These are phyloP conservation scores for Drosophila parvula DNA, from an alignment of 1,140 invertebrate genomes.

Conservation along the genomic window DNA sequence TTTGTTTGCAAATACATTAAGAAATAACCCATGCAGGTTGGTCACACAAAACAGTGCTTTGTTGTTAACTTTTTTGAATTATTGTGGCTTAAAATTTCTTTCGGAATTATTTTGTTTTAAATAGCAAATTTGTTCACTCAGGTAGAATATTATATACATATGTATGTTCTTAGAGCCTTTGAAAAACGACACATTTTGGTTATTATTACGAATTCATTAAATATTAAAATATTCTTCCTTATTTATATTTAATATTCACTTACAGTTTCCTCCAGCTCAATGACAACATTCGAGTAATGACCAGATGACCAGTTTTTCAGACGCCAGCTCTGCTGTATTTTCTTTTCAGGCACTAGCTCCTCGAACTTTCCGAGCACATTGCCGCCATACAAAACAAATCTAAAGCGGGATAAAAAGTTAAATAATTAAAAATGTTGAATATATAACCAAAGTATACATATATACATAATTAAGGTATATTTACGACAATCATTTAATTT, in stretches of 20 bases:
- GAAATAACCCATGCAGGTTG: too few relatives aligned
- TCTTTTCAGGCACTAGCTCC: slow-evolving; percentile 92
- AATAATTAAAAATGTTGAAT: neutral
- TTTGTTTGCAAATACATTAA: too few relatives aligned
- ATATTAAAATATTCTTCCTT: neutral
- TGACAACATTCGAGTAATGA: slow-evolving; percentile 95
- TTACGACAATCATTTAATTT: too few relatives aligned
- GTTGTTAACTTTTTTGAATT: too few relatives aligned
- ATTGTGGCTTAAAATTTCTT: too few relatives aligned
- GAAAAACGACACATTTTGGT: too few relatives aligned
- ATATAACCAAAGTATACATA: neutral
- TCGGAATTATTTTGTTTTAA: too few relatives aligned
- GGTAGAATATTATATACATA: too few relatives aligned
- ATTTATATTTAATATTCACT: slow-evolving; percentile 36
- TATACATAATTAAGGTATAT: too few relatives aligned
- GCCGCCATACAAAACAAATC: slow-evolving; percentile 95
- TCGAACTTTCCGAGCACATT: slow-evolving; percentile 95
- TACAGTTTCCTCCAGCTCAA: slow-evolving; percentile 93
- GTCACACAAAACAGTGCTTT: too few relatives aligned
- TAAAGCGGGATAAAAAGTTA: slow-evolving; percentile 17
- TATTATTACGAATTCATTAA: neutral
- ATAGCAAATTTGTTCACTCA: too few relatives aligned
- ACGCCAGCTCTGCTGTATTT: slow-evolving; percentile 97
- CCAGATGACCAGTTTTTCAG: slow-evolving; percentile 96
- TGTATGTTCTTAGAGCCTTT: too few relatives aligned